phyloP scores from a whole-genome alignment of 2,888 invertebrate genomes.

The Notodonta ziczac region DNA sequence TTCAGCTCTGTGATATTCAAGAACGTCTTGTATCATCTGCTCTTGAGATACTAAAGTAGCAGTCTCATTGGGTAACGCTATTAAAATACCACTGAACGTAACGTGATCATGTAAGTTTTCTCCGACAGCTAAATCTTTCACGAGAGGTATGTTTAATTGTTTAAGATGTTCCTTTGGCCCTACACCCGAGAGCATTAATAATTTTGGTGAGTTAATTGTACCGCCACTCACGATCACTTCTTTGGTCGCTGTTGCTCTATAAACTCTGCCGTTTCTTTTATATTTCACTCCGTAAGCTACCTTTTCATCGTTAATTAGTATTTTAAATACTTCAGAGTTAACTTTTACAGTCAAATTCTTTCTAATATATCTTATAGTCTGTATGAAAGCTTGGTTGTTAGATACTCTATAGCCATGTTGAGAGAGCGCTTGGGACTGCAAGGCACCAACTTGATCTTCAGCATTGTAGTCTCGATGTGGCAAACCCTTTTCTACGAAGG shows the following conservation, averaged over 20 bases:
- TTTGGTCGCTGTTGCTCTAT: slow-evolving; percentile 56
- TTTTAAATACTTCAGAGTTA: slow-evolving; percentile 76
- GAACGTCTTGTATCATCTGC: slow-evolving; percentile 64
- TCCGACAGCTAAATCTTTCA: slow-evolving; percentile 65
- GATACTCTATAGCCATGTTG: slow-evolving; percentile 83
- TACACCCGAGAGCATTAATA: slow-evolving; percentile 65
- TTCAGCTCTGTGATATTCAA: slow-evolving; percentile 60
- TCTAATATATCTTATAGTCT: slow-evolving; percentile 81
- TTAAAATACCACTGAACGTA: slow-evolving; percentile 72
- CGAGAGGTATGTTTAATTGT: slow-evolving; percentile 49
- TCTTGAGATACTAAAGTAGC: slow-evolving; percentile 68
- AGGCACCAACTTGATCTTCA: slow-evolving; percentile 81
- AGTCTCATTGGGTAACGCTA: slow-evolving; percentile 79
- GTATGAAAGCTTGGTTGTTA: slow-evolving; percentile 86
- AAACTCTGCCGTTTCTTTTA: slow-evolving; percentile 34
- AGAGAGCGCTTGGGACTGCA: slow-evolving; percentile 82
- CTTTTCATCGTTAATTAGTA: slow-evolving; percentile 79
- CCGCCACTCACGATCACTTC: slow-evolving; percentile 64
- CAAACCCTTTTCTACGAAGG: slow-evolving; percentile 85
- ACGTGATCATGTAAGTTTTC: slow-evolving; percentile 73
- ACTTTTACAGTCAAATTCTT: slow-evolving; percentile 78
- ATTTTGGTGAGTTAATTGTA: slow-evolving; percentile 58
- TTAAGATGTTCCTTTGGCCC: slow-evolving; percentile 60
- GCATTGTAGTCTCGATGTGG: slow-evolving; percentile 83
- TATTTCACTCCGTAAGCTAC: slow-evolving; percentile 59